phyloP scores from a whole-genome alignment of 2,797 vertebrate genomes.

The Paedocypris micromegethes region DNA sequence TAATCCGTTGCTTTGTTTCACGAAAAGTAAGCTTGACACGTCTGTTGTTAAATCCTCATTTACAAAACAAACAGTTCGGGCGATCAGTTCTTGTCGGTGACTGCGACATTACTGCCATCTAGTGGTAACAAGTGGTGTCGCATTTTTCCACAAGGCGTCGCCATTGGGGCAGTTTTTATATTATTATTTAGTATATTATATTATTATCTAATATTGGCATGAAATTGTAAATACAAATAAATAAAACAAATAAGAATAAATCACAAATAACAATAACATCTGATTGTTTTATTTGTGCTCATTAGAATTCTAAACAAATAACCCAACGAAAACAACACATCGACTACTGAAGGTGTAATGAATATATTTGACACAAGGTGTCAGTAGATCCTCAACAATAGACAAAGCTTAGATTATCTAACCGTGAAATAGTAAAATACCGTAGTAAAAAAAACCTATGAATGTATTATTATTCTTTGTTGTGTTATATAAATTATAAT shows the following conservation, averaged over 20 bases:
- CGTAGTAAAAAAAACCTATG: no score
- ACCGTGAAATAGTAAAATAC: no score
- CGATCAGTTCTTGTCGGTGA: background rate
- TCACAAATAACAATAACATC: no score
- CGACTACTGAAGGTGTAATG: background rate
- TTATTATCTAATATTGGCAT: no score
- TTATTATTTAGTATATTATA: no score
- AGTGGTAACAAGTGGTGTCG: conserved; percentile 24
- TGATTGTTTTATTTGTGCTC: no score
- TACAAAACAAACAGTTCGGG: background rate
- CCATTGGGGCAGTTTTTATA: background rate
- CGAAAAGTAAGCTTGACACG: no score
- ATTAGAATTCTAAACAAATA: background rate
- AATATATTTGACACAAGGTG: conserved; percentile 9
- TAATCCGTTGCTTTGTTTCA: no score
- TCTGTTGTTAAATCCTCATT: background rate
- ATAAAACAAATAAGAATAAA: no score
- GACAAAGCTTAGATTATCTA: background rate
- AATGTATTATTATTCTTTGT: no score
- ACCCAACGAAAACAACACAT: background rate
- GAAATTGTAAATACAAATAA: no score
- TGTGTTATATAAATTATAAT: no score
- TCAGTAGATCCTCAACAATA: conserved; percentile 4
- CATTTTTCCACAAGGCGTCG: background rate
- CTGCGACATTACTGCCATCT: conserved; percentile 41